A percentile compares a stretch with the other conserved stretches of the same genome.
Conservation (phyloP, 2,113 vertebrate genomes). For the Gopherus flavomarginatus region DNA sequence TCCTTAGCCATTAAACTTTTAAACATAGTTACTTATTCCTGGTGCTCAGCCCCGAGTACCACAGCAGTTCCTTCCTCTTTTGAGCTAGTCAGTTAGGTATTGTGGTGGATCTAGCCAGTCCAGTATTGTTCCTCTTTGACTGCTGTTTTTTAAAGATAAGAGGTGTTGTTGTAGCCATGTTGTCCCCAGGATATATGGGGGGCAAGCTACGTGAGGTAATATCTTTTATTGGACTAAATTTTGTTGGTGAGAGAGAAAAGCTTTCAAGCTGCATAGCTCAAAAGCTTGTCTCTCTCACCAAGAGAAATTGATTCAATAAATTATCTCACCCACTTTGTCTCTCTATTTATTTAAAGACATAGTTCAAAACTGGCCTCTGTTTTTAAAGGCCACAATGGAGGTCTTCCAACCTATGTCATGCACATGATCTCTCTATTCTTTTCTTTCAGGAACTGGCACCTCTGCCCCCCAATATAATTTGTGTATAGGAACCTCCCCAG, state of each 20-base stretch:
- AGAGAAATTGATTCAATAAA: background rate
- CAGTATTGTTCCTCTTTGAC: background rate
- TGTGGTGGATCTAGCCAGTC: background rate
- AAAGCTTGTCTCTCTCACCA: background rate
- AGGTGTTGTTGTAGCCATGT: background rate
- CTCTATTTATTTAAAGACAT: background rate
- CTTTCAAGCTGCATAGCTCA: background rate
- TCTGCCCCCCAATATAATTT: background rate
- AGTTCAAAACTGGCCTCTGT: background rate
- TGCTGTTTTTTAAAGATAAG: background rate
- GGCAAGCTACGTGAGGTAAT: background rate
- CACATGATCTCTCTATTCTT: accelerated
- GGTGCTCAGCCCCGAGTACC: background rate
- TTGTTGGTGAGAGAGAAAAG: background rate
- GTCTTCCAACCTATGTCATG: background rate
- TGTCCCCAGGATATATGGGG: background rate
- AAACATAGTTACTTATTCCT: background rate
- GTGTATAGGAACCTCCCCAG: background rate
- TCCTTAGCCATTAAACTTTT: background rate
- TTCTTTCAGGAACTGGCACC: background rate
- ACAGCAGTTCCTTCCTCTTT: background rate
- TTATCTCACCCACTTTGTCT: background rate
- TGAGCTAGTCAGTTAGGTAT: background rate
- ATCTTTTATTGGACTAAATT: background rate
- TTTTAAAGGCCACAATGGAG: background rate